Evolutionary conservation across 2,888 invertebrate species (phyloP), one percentile per base, ranked within the genome.

Genomic region (Biston stratarius): DNA sequence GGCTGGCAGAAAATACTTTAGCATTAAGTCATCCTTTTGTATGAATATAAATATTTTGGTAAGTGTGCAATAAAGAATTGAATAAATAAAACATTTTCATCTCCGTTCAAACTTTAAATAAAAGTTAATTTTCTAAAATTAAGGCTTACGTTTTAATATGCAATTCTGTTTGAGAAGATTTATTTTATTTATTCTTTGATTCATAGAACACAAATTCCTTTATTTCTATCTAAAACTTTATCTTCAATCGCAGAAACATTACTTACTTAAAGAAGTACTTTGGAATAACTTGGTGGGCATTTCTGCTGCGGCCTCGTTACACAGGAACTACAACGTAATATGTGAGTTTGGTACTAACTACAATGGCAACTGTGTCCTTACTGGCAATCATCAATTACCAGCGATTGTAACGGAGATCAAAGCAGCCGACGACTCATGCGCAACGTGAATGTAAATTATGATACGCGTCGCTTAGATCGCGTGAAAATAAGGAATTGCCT

Each of bases 341-440:
- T 53, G 40, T 42, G 44, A 45, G 9, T 8, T 7, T 15, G 49
- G 0, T 48, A 58, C 58, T 44, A 52, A 63, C 64, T 67, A 52
- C 48, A 10, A 40, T 34, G 15, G 45, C 0, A 63, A 33, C 67
- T 64, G 56, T 47, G 56, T 57, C 33, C 33, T 53, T 33, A 24
- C 74, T 74, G 77, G 83, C 86, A 87, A 89, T 88, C 92, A 92
- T 93, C 91, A 92, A 93, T 93, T 91, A 92, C 82, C 72, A 71
- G 73, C 88, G 91, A 92, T 92, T 92, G 92, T 92, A 88, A 88
- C 87, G 79, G 86, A 91, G 92, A 92, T 93, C 93, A 92, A 92
- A 93, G 90, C 76, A 64, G 77, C 89, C 90, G 88, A 69, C 81
- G 70, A 77, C 78, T 82, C 86, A 82, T 83, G 86, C 88, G 86